Evolutionary conservation across 2,113 vertebrate species (phyloP), one percentile per base, ranked within the genome.

Genomic region (Gopherus evgoodei): DNA sequence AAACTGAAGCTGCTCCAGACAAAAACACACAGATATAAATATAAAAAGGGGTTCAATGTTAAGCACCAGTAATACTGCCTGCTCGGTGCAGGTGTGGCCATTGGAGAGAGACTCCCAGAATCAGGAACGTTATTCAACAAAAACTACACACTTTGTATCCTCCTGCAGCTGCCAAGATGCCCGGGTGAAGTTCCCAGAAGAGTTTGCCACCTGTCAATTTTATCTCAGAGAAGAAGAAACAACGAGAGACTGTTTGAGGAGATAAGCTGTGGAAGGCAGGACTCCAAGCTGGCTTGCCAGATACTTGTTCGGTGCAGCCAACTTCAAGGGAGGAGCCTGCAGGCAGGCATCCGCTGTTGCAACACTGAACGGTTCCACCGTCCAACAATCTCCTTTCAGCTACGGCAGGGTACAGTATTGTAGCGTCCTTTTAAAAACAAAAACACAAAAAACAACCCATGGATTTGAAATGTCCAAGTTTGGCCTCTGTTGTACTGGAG

Each of bases 1-100:
- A 97, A 86, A 92, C 94, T 92, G 90, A 96, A 97, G 95, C 94
- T 96, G 95, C 97, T 96, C 95, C 95, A 7, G 3, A 96, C 98
- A 97, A 91, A 91, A 95, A 96, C 25, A 92, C 93, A 95, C 29
- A 83, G 89, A 86, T 90, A 97, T 95, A 93, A 94, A 92, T 97
- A 93, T 72, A 88, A 98, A 98, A 98, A 98, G 94, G 95, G 91
- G 95, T 94, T 96, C 80, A 75, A 90, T 96, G 96, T 94, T 95
- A 98, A 98, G 97, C 98, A 98, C 98, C 98, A 98, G 97, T 98
- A 98, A 98, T 97, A 97, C 97, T 97, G 97, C 97, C 97, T 96
- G 88, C 95, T 92, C 54, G 93, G 96, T 95, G 94, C 97, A 95
- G 97, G 95, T 90, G 90, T 84, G 54, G 78, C 89, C 88, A 96